These are phyloP conservation scores for Acrobasis repandana DNA, from an alignment of 2,888 invertebrate species.

Conservation along the genomic window DNA sequence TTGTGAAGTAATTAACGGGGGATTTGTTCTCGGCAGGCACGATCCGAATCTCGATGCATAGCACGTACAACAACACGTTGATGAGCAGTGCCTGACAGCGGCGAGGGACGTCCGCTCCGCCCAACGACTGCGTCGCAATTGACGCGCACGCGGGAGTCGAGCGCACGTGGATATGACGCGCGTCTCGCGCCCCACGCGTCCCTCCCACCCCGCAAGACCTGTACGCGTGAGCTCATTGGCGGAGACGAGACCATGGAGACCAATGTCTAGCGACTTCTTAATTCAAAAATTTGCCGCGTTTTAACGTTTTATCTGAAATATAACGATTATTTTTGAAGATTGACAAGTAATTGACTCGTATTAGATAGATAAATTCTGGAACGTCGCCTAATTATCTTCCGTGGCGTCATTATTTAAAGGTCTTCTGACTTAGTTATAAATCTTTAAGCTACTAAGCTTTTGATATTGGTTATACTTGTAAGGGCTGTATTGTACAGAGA, in stretches of 20 bases:
- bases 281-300: constrained; percentile 11
- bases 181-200: constrained; percentile 44
- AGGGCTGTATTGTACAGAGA: constrained; percentile 1
- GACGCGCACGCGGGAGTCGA: constrained; percentile 45
- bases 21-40: constrained; percentile 57
- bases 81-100: constrained; percentile 71
- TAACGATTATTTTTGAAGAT: not conserved
- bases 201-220: constrained; percentile 69
- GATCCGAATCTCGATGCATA: constrained; percentile 75
- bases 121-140: constrained; percentile 48
- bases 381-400: too few species aligned
- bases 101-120: constrained; percentile 54
- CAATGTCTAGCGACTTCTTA: not conserved
- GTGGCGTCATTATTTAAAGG: too few species aligned
- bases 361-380: too few species aligned
- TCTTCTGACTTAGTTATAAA: too few species aligned
- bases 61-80: constrained; percentile 76
- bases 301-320: not conserved
- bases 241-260: not conserved
- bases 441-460: not conserved
- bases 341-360: too few species aligned
- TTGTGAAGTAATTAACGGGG: constrained; percentile 12
- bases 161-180: constrained; percentile 66
- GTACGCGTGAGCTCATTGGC: constrained; percentile 52
- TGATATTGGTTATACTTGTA: not conserved